phyloP scores from a whole-genome alignment of 2,888 invertebrate species.

The Malthinus flaveolus region DNA sequence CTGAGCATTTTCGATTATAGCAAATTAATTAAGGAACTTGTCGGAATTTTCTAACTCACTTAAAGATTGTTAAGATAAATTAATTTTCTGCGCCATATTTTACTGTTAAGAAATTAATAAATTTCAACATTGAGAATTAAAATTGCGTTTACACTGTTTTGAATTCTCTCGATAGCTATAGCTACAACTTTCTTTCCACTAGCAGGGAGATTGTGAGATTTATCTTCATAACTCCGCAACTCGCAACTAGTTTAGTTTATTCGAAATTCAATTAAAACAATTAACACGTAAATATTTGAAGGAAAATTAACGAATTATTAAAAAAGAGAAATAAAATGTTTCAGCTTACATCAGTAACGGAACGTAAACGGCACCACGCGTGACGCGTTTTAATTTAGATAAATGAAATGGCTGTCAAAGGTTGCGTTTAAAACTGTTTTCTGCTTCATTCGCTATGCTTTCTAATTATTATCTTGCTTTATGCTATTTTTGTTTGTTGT shows the following conservation, averaged over 20 bases:
- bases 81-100: no score
- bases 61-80: no score
- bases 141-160: no score
- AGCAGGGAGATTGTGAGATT: no score
- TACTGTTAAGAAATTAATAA: no score
- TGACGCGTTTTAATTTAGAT: slow-evolving; percentile 32
- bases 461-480: slow-evolving; percentile 27
- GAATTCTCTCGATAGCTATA: no score
- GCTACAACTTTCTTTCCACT: no score
- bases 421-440: slow-evolving; percentile 31
- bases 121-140: no score
- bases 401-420: slow-evolving; percentile 32
- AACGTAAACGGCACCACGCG: slow-evolving; percentile 29
- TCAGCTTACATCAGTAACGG: slow-evolving; percentile 21
- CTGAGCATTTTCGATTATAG: slow-evolving; percentile 9
- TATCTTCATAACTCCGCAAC: no score
- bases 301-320: slow-evolving; percentile 14
- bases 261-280: background rate
- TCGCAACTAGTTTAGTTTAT: no score
- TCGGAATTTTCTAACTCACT: no score
- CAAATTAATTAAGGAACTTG: no score
- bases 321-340: slow-evolving; percentile 26
- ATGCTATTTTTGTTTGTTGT: slow-evolving; percentile 21
- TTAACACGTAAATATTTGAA: background rate
- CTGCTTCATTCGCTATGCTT: slow-evolving; percentile 31